These are phyloP conservation scores for Sicus ferrugineus DNA, from an alignment of 2,888 invertebrate genomes.

Conservation along the genomic window DNA sequence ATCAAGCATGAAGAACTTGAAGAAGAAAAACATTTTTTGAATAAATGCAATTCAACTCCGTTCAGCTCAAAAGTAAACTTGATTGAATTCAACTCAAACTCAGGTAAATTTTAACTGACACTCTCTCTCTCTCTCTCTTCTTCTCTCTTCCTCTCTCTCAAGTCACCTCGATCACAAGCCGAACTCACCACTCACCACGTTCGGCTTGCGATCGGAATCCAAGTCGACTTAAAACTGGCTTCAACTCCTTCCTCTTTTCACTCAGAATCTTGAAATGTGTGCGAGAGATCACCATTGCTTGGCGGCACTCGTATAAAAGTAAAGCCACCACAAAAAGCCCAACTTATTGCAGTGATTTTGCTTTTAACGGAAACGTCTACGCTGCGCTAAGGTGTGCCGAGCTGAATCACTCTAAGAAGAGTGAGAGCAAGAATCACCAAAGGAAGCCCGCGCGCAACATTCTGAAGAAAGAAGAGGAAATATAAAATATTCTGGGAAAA, in stretches of 20 bases:
- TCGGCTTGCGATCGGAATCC: not conserved
- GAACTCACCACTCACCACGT: not conserved
- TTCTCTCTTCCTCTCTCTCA: no score
- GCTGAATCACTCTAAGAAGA: slow-evolving; percentile 16
- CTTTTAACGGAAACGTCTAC: slow-evolving; percentile 59
- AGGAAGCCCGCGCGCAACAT: slow-evolving; percentile 15
- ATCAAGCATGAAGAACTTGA: no score
- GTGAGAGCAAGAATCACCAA: slow-evolving; percentile 7
- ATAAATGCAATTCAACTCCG: not conserved
- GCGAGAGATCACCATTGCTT: slow-evolving; percentile 31
- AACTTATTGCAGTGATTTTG: slow-evolving; percentile 65
- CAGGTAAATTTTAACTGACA: not conserved
- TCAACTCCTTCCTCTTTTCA: slow-evolving; percentile 27
- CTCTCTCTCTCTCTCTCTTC: not conserved
- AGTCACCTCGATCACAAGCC: not conserved
- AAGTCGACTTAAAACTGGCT: no score
- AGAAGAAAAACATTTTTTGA: not conserved
- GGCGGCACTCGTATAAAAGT: slow-evolving; percentile 60
- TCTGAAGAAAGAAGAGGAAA: slow-evolving; percentile 31
- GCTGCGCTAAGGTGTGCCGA: slow-evolving; percentile 36
- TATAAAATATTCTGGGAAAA: slow-evolving; percentile 26
- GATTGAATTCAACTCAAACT: not conserved
- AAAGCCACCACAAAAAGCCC: slow-evolving; percentile 59
- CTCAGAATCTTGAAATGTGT: slow-evolving; percentile 45
- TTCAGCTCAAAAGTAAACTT: not conserved